Evolutionary conservation across 1,140 invertebrate genomes (phyloP).

Genomic region (Copidosoma floridanum): DNA sequence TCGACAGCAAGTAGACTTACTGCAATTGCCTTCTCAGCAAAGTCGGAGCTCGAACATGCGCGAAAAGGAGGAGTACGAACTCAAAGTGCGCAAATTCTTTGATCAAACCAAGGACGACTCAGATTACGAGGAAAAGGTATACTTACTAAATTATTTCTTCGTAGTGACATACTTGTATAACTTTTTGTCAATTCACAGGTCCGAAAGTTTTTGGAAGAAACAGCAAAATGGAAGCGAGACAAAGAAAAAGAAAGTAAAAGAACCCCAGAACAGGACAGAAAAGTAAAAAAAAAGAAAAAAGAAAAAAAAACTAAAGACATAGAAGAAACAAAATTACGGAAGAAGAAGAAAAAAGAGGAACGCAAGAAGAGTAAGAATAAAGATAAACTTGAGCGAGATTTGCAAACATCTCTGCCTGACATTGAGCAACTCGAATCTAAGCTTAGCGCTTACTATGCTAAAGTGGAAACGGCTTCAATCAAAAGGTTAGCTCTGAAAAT

Average conservation of each 20-base stretch:
- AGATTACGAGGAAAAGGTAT: conserved; percentile 76
- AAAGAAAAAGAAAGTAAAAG: conserved; percentile 68
- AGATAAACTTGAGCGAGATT: conserved; percentile 62
- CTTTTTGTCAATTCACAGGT: no score
- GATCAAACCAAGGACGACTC: conserved; percentile 79
- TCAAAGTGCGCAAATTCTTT: conserved; percentile 72
- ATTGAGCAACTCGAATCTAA: conserved; percentile 75
- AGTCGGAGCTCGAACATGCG: conserved; percentile 46
- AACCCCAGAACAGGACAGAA: conserved; percentile 65
- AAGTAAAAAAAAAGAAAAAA: conserved; percentile 58
- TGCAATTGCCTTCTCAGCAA: conserved; percentile 57
- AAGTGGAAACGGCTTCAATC: conserved; percentile 63
- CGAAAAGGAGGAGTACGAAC: conserved; percentile 66
- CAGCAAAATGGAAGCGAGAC: conserved; percentile 70
- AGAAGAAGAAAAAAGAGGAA: conserved; percentile 66
- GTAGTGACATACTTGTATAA: not conserved
- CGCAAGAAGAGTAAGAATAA: conserved; percentile 61
- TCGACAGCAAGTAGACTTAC: conserved; percentile 46
- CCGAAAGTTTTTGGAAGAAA: conserved; percentile 77
- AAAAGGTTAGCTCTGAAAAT: conserved; percentile 48
- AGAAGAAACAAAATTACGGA: conserved; percentile 67
- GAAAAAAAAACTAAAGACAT: conserved; percentile 60
- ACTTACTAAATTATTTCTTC: conserved; percentile 10
- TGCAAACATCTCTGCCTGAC: conserved; percentile 64
- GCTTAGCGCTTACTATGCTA: conserved; percentile 73